Conservation (phyloP, 2,888 invertebrate genomes). For the Fissipunctia ypsillon region DNA sequence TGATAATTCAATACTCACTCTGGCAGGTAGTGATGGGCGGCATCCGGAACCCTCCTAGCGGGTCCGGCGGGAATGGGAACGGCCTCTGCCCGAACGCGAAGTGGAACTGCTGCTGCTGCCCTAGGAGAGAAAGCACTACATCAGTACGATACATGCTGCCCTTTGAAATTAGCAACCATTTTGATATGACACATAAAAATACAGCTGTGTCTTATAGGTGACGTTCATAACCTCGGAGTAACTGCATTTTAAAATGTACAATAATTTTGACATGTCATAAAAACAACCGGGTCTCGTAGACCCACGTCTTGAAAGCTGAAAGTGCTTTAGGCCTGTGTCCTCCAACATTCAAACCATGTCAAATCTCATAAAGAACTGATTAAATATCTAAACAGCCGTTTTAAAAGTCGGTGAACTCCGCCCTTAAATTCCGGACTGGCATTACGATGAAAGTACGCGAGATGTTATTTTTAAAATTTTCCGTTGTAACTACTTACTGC, state of each 20-base stretch:
- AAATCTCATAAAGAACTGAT: too few species aligned
- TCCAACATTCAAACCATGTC: too few species aligned
- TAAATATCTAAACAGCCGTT: too few species aligned
- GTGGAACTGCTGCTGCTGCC: slow-evolving; percentile 98
- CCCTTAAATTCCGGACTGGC: too few species aligned
- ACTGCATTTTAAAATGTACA: not conserved
- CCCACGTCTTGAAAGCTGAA: not conserved
- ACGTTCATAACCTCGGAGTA: too few species aligned
- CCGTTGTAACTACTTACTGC: not conserved
- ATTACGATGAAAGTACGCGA: not conserved
- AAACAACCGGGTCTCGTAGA: not conserved
- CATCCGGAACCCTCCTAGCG: slow-evolving; percentile 96
- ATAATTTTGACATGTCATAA: not conserved
- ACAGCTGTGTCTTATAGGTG: not conserved
- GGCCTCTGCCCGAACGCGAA: slow-evolving; percentile 97
- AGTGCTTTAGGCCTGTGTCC: too few species aligned
- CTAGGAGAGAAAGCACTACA: slow-evolving; percentile 97
- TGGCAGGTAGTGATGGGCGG: slow-evolving; percentile 97
- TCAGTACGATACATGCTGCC: slow-evolving; percentile 90
- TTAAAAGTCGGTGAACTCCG: too few species aligned
- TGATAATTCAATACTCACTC: slow-evolving; percentile 91
- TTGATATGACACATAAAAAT: not conserved
- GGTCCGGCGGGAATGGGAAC: slow-evolving; percentile 96
- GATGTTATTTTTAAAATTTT: not conserved
- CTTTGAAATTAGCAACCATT: slow-evolving; percentile 73